Percentiles rank a stretch among this genome's conserved stretches.
phyloP scores from a whole-genome alignment of 1,140 invertebrate species.

The Neelides sp. region DNA sequence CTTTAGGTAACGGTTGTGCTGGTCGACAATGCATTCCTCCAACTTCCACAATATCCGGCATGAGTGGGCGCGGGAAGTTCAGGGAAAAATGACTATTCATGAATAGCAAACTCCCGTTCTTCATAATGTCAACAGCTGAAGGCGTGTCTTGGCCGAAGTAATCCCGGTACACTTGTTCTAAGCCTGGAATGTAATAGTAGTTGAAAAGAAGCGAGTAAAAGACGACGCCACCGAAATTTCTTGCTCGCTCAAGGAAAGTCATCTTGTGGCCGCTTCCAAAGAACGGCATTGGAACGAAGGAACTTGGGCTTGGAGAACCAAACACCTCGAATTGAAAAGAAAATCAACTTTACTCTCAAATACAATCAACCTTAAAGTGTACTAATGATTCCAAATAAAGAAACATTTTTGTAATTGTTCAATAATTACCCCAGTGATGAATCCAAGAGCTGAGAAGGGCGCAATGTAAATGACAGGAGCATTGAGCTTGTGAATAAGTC shows the following conservation, averaged over 20 bases:
- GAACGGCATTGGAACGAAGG: conserved; percentile 14
- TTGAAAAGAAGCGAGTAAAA: too few species aligned
- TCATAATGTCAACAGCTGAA: conserved; percentile 13
- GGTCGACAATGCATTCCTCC: conserved; percentile 28
- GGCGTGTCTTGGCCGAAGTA: conserved; percentile 11
- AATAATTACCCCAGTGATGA: conserved; percentile 3
- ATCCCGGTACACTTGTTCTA: conserved; percentile 9
- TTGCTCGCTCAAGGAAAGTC: conserved; percentile 16
- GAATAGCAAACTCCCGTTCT: conserved; percentile 26
- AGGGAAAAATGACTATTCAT: conserved; percentile 22
- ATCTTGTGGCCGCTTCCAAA: conserved; percentile 4
- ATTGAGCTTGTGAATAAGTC: conserved; percentile 39
- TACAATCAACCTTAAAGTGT: too few species aligned
- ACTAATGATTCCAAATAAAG: too few species aligned
- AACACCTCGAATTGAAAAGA: not conserved
- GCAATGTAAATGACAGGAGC: conserved; percentile 36
- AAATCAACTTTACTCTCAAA: too few species aligned
- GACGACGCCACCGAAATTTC: conserved; percentile 12
- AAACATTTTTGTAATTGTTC: too few species aligned
- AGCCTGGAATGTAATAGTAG: not conserved
- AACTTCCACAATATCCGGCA: conserved; percentile 22
- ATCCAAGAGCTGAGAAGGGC: conserved; percentile 27
- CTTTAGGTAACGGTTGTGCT: conserved; percentile 20
- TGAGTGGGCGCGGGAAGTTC: conserved; percentile 13
- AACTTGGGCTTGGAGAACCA: conserved; percentile 9